Evolutionary conservation across 2,113 vertebrate species (phyloP).

Genomic region (Junco hyemalis): DNA sequence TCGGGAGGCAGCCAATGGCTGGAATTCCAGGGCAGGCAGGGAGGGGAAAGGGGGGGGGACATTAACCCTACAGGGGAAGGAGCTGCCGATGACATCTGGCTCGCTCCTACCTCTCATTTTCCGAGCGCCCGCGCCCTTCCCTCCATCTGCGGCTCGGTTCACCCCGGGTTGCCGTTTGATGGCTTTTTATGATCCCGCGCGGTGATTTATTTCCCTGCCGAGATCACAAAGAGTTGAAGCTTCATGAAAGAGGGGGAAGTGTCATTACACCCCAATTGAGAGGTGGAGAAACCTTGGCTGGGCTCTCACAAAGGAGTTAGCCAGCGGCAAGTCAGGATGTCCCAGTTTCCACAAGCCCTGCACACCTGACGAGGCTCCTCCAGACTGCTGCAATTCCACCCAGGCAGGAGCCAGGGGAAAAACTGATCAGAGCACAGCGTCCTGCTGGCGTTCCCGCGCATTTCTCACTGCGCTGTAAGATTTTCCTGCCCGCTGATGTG

Average conservation of each 20-base stretch:
- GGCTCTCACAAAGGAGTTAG: conserved; percentile 50
- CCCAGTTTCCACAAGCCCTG: conserved; percentile 37
- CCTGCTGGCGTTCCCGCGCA: neutral
- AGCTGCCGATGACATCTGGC: conserved; percentile 2
- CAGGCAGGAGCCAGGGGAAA: neutral
- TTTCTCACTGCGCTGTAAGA: fast-evolving
- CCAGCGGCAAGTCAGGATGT: conserved; percentile 32
- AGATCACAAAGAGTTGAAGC: conserved; percentile 27
- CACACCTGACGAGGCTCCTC: conserved; percentile 14
- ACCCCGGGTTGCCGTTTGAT: conserved; percentile 20
- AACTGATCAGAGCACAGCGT: neutral
- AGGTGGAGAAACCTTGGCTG: conserved; percentile 37
- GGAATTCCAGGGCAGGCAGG: conserved; percentile 36
- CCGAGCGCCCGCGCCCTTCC: conserved; percentile 39
- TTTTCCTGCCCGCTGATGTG: neutral
- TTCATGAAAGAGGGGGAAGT: conserved; percentile 58
- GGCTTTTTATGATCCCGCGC: neutral
- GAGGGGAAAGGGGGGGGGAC: conserved; percentile 12
- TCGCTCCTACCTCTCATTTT: conserved; percentile 45
- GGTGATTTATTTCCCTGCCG: conserved; percentile 19
- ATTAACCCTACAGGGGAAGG: conserved; percentile 56
- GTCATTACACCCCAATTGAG: conserved; percentile 41
- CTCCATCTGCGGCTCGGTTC: conserved; percentile 24
- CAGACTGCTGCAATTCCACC: neutral
- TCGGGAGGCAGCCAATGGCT: conserved; percentile 58